phyloP scores from a whole-genome alignment of 2,797 vertebrate species.

The Linurgus olivaceus region DNA sequence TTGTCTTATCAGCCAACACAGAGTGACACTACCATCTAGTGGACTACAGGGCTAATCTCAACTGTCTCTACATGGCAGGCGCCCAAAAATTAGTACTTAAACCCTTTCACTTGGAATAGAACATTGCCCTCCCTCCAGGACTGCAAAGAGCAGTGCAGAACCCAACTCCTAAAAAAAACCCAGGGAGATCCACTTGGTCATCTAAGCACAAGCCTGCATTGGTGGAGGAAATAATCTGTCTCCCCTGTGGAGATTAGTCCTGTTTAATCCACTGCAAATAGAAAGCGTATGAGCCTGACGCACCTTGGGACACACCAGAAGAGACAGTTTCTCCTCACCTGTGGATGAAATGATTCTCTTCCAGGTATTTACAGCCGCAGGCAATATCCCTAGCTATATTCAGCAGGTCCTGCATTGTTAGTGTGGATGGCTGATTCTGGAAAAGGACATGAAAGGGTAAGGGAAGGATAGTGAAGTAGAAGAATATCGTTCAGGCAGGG shows the following conservation, averaged over 20 bases:
- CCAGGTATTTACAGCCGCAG: constrained; percentile 89
- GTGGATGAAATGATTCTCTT: constrained; percentile 93
- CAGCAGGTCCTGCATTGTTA: constrained; percentile 88
- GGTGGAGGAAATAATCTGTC: background rate
- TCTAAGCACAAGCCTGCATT: background rate
- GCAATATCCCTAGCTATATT: constrained; percentile 90
- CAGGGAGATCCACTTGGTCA: background rate
- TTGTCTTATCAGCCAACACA: background rate
- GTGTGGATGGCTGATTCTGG: constrained; percentile 83
- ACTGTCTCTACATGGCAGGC: background rate
- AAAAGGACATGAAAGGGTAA: background rate
- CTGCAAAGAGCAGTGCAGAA: background rate
- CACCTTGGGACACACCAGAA: background rate
- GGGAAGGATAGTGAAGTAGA: background rate
- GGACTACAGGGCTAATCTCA: constrained; percentile 7
- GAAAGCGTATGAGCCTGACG: background rate
- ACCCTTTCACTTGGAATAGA: background rate
- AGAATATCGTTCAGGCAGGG: background rate
- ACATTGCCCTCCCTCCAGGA: background rate
- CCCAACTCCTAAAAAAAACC: background rate
- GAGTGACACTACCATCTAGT: constrained; percentile 62
- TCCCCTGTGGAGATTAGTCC: background rate
- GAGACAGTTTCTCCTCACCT: constrained; percentile 61
- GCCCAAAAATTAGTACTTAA: background rate
- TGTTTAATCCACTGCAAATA: background rate